Percentiles rank a stretch among this genome's conserved stretches.
Evolutionary conservation across 2,888 invertebrate species (phyloP).

Genomic region (Coleophora flavipennella): DNA sequence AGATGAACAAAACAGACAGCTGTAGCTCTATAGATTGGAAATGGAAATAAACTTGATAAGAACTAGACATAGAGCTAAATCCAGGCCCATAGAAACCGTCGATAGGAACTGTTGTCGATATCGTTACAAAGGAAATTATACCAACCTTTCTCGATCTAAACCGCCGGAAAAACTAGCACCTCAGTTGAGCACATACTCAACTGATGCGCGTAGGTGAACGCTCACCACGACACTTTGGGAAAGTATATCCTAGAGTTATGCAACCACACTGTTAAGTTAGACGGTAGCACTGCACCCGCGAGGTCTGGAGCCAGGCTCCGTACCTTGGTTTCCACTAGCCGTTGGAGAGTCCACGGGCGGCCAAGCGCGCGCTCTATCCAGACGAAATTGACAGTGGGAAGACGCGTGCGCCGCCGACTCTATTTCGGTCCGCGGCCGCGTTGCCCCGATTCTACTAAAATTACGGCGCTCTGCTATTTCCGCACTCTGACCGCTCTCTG

Average conservation of each 20-base stretch:
- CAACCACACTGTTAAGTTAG: conserved; percentile 26
- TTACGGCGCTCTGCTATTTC: conserved; percentile 69
- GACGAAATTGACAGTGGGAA: conserved; percentile 65
- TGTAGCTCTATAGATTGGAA: no score
- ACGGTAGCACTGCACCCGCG: conserved; percentile 37
- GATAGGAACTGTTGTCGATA: no score
- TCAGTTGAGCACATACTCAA: conserved; percentile 10
- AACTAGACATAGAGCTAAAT: no score
- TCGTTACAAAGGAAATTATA: no score
- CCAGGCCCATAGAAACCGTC: no score
- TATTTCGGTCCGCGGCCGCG: conserved; percentile 68
- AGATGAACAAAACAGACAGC: no score
- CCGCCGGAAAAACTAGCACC: conserved; percentile 22
- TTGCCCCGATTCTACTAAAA: conserved; percentile 73
- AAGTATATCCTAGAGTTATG: conserved; percentile 29
- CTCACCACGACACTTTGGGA: conserved; percentile 25
- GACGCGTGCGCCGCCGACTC: conserved; percentile 57
- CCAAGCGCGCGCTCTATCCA: conserved; percentile 64
- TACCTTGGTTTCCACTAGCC: conserved; percentile 14
- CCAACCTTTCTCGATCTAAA: neutral
- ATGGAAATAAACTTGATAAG: no score
- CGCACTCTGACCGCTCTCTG: conserved; percentile 59
- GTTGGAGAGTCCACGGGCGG: conserved; percentile 25
- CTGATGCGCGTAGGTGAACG: neutral
- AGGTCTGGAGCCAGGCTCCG: conserved; percentile 8